Evolutionary conservation across 2,888 invertebrate species (phyloP).

Genomic region (Synergus umbraculus): DNA sequence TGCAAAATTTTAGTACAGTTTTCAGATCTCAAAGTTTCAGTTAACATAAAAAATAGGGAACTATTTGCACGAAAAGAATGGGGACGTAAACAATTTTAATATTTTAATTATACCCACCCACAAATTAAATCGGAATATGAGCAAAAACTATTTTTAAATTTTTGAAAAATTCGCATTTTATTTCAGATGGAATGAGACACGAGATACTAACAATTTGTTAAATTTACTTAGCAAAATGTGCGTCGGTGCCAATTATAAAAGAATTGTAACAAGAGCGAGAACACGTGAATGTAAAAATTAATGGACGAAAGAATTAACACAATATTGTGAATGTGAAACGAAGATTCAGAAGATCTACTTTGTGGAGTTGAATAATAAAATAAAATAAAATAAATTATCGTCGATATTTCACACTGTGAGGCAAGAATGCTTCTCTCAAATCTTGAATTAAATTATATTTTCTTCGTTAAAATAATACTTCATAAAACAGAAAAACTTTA

Average conservation of each 20-base stretch:
- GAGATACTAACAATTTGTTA: slow-evolving; percentile 3
- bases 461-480: no score
- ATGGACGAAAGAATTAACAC: not conserved
- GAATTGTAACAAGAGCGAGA: not conserved
- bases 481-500: no score
- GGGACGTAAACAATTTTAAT: no score
- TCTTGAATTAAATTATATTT: not conserved
- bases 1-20: no score
- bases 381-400: not conserved
- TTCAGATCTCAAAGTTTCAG: no score
- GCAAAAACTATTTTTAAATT: not conserved
- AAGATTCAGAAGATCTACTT: not conserved
- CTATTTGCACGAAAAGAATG: no score
- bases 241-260: not conserved
- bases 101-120: no score
- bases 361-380: not conserved
- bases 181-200: slow-evolving; percentile 14
- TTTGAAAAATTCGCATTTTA: not conserved
- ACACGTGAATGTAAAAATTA: slow-evolving; percentile 9
- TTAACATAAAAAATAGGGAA: no score
- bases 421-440: not conserved
- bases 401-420: not conserved
- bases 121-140: no score
- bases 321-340: not conserved
- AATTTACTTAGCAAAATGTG: slow-evolving; percentile 6